Evolutionary conservation across 2,797 vertebrate genomes (phyloP).

Genomic region (Syndactyla subalaris): DNA sequence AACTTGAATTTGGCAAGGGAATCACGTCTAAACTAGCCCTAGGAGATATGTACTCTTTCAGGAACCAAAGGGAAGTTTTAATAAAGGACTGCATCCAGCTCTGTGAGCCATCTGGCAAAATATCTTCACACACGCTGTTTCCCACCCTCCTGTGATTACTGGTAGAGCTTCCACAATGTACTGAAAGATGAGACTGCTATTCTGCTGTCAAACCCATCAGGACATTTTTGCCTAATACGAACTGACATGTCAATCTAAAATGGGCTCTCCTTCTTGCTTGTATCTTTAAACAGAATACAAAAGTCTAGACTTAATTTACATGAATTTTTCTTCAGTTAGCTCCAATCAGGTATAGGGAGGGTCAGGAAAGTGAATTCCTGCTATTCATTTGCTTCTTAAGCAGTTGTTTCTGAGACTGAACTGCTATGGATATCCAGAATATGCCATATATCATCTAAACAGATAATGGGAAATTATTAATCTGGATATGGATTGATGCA

Average conservation of each 20-base stretch:
- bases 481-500: background rate
- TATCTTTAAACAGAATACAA: background rate
- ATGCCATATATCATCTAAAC: background rate
- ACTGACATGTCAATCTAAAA: background rate
- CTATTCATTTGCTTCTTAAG: background rate
- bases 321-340: background rate
- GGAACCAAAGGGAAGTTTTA: background rate
- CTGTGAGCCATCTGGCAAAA: slow-evolving; percentile 48
- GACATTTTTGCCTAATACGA: slow-evolving; percentile 30
- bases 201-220: background rate
- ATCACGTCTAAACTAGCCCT: background rate
- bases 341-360: background rate
- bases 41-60: background rate
- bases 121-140: background rate
- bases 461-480: background rate
- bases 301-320: background rate
- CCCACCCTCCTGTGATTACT: slow-evolving; percentile 27
- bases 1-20: background rate
- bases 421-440: background rate
- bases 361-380: background rate
- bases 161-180: background rate
- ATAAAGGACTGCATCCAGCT: slow-evolving; percentile 8
- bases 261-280: background rate
- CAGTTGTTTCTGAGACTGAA: background rate
- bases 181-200: slow-evolving; percentile 11